Percentiles rank a stretch among this genome's conserved stretches.
phyloP scores from a whole-genome alignment of 2,888 invertebrate species.

The Dascillus cervinus region DNA sequence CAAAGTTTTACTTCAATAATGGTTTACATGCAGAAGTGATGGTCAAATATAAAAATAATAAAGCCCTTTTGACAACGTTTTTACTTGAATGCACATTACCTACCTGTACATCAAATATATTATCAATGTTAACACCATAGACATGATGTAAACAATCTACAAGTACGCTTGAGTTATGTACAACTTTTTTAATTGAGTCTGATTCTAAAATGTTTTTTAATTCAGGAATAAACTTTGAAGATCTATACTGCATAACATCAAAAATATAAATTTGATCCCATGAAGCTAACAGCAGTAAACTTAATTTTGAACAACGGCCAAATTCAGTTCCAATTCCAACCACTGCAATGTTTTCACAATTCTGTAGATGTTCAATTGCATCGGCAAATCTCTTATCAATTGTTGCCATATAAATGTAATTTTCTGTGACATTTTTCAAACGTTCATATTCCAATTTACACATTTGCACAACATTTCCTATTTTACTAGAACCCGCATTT shows the following conservation, averaged over 20 bases:
- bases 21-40: too few species aligned
- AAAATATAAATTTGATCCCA: constrained; percentile 22
- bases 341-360: constrained; percentile 17
- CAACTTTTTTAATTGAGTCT: constrained; percentile 14
- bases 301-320: constrained; percentile 9
- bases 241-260: constrained; percentile 13
- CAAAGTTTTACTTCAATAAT: too few species aligned
- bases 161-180: constrained; percentile 16
- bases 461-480: constrained; percentile 1
- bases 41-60: too few species aligned
- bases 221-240: constrained; percentile 12
- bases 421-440: constrained; percentile 12
- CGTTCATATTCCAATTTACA: constrained; percentile 19
- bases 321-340: constrained; percentile 10
- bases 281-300: constrained; percentile 14
- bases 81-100: too few species aligned
- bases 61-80: too few species aligned
- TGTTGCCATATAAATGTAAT: constrained; percentile 16
- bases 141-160: constrained; percentile 13
- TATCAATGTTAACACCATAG: constrained; percentile 15
- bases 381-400: constrained; percentile 14
- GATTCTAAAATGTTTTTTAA: constrained; percentile 16
- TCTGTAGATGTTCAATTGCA: constrained; percentile 13
- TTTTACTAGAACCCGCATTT: not conserved
- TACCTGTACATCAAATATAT: constrained; percentile 25